phyloP scores from a whole-genome alignment of 2,113 vertebrate species.

The Lampris incognitus region DNA sequence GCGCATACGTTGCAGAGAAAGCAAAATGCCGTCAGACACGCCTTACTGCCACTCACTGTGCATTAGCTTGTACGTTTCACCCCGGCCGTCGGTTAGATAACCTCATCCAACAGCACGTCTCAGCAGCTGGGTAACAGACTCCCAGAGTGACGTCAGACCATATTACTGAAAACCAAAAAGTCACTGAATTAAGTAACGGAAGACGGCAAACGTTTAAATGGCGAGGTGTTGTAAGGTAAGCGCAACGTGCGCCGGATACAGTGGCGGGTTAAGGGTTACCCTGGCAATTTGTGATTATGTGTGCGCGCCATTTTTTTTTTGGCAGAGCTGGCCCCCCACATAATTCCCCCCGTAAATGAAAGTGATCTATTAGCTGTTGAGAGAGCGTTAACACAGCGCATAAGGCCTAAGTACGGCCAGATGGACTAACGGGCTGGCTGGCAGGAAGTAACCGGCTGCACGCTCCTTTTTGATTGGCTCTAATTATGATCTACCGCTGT shows the following conservation, averaged over 20 bases:
- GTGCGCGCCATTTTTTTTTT: constrained; percentile 28
- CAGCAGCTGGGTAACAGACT: not conserved
- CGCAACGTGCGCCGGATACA: not conserved
- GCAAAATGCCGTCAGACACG: constrained; percentile 25
- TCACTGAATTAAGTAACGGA: too few species aligned
- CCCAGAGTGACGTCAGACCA: not conserved
- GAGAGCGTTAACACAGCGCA: constrained; percentile 60
- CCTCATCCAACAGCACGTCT: not conserved
- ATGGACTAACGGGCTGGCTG: constrained; percentile 70
- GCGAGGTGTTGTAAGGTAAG: too few species aligned
- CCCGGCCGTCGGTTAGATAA: not conserved
- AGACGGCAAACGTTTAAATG: too few species aligned
- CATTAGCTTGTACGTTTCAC: not conserved
- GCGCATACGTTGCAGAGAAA: not conserved
- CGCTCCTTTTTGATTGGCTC: constrained; percentile 74
- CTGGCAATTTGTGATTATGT: not conserved
- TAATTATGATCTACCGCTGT: constrained; percentile 76
- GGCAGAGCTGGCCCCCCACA: constrained; percentile 33
- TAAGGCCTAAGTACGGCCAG: constrained; percentile 61
- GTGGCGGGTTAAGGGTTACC: not conserved
- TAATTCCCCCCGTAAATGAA: constrained; percentile 44
- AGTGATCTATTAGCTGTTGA: constrained; percentile 50
- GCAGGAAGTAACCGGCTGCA: constrained; percentile 72
- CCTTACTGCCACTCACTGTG: constrained; percentile 2
- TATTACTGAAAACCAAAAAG: too few species aligned